phyloP scores from a whole-genome alignment of 2,888 invertebrate genomes.

The Ennomos fuscantarius region DNA sequence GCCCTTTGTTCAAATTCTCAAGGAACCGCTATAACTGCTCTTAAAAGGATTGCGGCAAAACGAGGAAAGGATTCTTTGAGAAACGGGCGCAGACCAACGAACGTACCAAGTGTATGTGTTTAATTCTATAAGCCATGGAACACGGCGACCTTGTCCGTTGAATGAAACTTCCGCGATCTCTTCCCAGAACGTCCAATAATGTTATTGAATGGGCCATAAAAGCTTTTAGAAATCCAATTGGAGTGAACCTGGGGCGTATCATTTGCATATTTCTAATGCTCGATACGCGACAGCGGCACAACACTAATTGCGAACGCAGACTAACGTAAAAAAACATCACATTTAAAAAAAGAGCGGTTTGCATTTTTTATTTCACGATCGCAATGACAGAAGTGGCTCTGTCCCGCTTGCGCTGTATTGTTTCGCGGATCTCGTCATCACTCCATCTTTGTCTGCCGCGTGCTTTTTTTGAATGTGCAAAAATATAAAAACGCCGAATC shows the following conservation, averaged over 20 bases:
- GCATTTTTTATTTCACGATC: constrained; percentile 82
- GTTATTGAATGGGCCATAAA: constrained; percentile 61
- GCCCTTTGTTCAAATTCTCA: constrained; percentile 63
- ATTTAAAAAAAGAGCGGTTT: constrained; percentile 81
- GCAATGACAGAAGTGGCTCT: constrained; percentile 75
- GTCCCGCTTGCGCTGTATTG: constrained; percentile 79
- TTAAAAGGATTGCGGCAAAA: constrained; percentile 70
- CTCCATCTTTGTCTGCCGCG: constrained; percentile 83
- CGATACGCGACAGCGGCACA: constrained; percentile 75
- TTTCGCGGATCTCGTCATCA: constrained; percentile 77
- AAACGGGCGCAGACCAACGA: constrained; percentile 42
- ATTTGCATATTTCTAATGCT: constrained; percentile 78
- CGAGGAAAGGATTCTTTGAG: constrained; percentile 58
- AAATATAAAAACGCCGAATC: constrained; percentile 84
- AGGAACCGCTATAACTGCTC: constrained; percentile 65
- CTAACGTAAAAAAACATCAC: constrained; percentile 83
- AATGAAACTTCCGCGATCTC: constrained; percentile 69
- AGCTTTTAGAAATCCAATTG: constrained; percentile 58
- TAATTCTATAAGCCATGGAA: constrained; percentile 52
- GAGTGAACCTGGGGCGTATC: constrained; percentile 49
- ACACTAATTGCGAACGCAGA: constrained; percentile 85
- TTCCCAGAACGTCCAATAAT: constrained; percentile 49
- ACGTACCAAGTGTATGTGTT: constrained; percentile 38
- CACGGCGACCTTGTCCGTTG: constrained; percentile 64
- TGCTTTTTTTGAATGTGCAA: constrained; percentile 83